Base-by-base conservation (phyloP, 2,113 vertebrate species). In the Pelmatolapia mariae region DNA sequence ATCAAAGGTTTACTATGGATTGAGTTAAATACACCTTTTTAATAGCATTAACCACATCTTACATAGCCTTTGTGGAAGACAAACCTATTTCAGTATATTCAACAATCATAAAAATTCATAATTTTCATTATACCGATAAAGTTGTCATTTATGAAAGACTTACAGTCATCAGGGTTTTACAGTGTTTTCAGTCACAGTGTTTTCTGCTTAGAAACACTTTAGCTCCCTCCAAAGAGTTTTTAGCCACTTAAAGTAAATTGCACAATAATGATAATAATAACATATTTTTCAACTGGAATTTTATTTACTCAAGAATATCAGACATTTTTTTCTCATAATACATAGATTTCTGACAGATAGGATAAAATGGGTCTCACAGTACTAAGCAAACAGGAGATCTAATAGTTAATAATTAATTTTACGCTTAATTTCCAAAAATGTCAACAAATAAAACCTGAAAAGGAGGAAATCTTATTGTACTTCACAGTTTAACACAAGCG, bases 391-490 rank as follows among this genome's bases (percentile, higher is more conserved):
- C 3, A 40, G 19, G 19, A 68, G 13, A 10, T 71, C 0, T 36
- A 66, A 66, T 66, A 8, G 61, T 43, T 24, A 71, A 24, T 43
- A 43, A 24, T 71, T 16, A 24, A 43, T 40, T 71, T 71, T 16
- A 13, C 1, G 2, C 36, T 24, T 71, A 71, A 24, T 22, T 40
- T 43, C 22, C 38, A 15, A 16, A 45, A 71, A 26, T 43, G 38
- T 71, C 38, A 1, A 73, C 22, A 43, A 73, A 73, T 73, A 45
- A 45, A 73, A 16, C 0, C 68, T 0, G 6, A 71, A 71, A 71
- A 71, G 12, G 68, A 78, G 0, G 1, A 50, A 78, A 31, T 76
- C 5, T 31, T 12, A 29, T 18, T 76, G 16, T 47, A 76, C 24
- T 78, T 29, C 3, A 31, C 24, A 50, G 43, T 50, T 78, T 31